Evolutionary conservation across 2,113 vertebrate species (phyloP).

Genomic region (Ciconia stormi): DNA sequence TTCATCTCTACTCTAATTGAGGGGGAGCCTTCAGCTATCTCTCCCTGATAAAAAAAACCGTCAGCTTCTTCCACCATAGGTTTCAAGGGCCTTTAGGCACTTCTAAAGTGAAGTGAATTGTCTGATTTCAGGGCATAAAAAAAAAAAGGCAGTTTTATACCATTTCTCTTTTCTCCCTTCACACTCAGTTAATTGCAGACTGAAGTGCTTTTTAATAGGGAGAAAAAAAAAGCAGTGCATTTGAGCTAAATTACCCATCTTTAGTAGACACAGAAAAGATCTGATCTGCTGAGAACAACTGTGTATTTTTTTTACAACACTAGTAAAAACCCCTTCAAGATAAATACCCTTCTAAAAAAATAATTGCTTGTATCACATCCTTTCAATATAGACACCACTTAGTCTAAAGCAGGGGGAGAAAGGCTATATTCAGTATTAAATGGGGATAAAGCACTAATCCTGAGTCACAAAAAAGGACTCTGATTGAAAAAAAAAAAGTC

Average conservation of each 20-base stretch:
- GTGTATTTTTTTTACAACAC: background rate
- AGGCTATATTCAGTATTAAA: background rate
- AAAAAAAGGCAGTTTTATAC: background rate
- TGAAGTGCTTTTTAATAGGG: conserved; percentile 18
- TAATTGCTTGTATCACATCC: background rate
- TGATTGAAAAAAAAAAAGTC: background rate
- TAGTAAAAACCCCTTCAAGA: background rate
- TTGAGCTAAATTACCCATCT: conserved; percentile 19
- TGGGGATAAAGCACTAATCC: background rate
- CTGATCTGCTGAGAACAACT: background rate
- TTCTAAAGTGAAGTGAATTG: background rate
- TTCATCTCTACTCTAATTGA: background rate
- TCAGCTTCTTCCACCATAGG: background rate
- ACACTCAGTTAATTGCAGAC: background rate
- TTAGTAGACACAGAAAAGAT: background rate
- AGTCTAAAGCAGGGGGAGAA: background rate
- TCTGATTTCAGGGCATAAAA: background rate
- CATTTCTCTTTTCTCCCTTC: background rate
- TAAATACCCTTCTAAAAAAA: conserved; percentile 11
- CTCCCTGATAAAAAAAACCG: background rate
- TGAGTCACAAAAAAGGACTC: background rate
- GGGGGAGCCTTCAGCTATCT: background rate
- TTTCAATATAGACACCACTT: background rate
- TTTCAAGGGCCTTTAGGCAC: background rate
- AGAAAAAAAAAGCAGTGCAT: background rate